A percentile compares a stretch with the other conserved stretches of the same genome.
These are phyloP conservation scores for Microplitis demolitor DNA, from an alignment of 1,140 invertebrate genomes.

Conservation along the genomic window DNA sequence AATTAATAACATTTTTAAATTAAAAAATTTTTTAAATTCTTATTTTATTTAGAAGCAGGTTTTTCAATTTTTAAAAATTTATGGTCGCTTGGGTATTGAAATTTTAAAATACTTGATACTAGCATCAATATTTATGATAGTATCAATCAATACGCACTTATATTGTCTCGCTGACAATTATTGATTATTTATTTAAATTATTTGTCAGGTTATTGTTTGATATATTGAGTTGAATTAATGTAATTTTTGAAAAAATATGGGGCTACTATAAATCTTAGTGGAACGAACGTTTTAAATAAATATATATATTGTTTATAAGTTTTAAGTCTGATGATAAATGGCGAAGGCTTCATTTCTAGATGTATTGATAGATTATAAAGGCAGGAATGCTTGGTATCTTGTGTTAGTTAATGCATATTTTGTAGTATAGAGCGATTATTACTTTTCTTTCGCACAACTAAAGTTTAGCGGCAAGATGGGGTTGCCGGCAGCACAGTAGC, in stretches of 20 bases:
- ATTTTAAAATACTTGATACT: background rate
- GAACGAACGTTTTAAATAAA: background rate
- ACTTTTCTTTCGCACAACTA: background rate
- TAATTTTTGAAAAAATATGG: no score
- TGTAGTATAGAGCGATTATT: background rate
- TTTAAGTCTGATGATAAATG: background rate
- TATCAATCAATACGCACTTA: background rate
- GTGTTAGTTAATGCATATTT: background rate
- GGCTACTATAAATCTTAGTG: no score
- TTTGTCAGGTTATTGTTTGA: no score
- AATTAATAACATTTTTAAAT: no score
- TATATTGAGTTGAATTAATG: no score
- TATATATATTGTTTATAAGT: background rate
- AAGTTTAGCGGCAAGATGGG: constrained; percentile 5
- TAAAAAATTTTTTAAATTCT: no score
- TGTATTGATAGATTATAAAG: no score
- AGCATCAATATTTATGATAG: background rate
- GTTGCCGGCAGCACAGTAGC: constrained; percentile 36
- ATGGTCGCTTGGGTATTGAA: background rate
- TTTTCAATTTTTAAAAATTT: background rate
- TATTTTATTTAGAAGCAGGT: no score
- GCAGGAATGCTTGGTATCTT: background rate
- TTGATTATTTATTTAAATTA: no score
- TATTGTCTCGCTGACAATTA: no score
- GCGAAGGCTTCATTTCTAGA: no score